Conservation (phyloP, 2,113 vertebrate genomes). For the Cairina moschata region DNA sequence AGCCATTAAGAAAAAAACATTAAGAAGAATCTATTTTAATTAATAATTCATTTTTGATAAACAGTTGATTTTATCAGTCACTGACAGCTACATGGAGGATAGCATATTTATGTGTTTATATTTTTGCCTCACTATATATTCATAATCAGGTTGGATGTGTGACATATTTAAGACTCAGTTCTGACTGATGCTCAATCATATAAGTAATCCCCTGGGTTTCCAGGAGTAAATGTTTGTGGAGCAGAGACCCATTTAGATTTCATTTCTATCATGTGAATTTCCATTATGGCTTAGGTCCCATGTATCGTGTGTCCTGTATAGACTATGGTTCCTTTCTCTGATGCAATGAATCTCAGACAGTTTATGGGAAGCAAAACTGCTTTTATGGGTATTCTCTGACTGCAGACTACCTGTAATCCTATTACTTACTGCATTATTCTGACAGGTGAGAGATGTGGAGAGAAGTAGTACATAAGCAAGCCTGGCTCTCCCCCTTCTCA, state of each 20-base stretch:
- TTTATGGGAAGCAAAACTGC: not conserved
- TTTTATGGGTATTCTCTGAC: not conserved
- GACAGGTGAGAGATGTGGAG: not conserved
- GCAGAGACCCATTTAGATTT: not conserved
- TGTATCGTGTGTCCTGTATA: rapidly evolving
- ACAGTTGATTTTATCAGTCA: constrained; percentile 16
- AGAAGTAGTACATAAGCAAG: rapidly evolving
- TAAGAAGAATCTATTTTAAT: constrained; percentile 21
- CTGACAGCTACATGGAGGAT: not conserved
- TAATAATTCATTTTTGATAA: constrained; percentile 32
- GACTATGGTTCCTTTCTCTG: not conserved
- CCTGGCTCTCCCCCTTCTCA: not conserved
- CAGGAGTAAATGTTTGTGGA: not conserved
- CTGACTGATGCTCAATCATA: not conserved
- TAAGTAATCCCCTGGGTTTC: not conserved
- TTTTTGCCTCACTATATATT: not conserved
- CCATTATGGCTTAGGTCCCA: not conserved
- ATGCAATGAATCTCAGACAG: not conserved
- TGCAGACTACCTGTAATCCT: not conserved
- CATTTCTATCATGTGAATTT: not conserved
- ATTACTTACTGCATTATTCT: not conserved
- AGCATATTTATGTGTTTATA: constrained; percentile 7
- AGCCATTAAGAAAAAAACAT: not conserved
- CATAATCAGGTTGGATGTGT: not conserved
- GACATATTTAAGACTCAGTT: constrained; percentile 3